Evolutionary conservation across 2,888 invertebrate species (phyloP).

Genomic region (Leucophenga maculata): DNA sequence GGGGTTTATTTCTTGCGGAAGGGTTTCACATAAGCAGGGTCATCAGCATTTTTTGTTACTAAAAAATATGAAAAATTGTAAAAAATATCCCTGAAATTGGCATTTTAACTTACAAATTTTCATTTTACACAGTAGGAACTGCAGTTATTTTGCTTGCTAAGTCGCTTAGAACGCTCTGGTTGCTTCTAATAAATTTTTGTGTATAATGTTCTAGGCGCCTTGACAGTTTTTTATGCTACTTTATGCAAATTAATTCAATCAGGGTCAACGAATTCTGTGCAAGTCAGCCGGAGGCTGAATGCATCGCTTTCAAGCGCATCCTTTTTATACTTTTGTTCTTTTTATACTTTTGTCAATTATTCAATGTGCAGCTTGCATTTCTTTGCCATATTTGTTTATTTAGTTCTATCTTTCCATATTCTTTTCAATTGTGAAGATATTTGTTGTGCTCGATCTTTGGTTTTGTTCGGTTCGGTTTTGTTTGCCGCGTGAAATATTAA

Average conservation of each 20-base stretch:
- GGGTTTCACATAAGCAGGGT: constrained; percentile 32
- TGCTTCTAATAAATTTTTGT: too few species aligned
- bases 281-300: constrained; percentile 39
- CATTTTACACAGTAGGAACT: too few species aligned
- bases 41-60: constrained; percentile 12
- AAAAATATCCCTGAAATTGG: constrained; percentile 50
- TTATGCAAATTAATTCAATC: constrained; percentile 36
- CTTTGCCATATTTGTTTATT: background rate
- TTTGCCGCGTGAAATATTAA: constrained; percentile 42
- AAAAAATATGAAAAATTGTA: constrained; percentile 37
- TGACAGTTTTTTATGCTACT: constrained; percentile 22
- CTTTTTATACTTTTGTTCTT: constrained; percentile 22
- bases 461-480: constrained; percentile 35
- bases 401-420: background rate
- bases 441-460: constrained; percentile 50
- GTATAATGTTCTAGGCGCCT: background rate
- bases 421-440: constrained; percentile 45
- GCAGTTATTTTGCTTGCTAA: too few species aligned
- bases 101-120: too few species aligned
- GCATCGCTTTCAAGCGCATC: constrained; percentile 15
- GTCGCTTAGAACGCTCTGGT: too few species aligned
- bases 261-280: background rate
- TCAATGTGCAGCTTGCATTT: background rate
- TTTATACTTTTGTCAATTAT: constrained; percentile 7
- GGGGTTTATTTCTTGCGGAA: too few species aligned